Conservation (phyloP, 2,797 vertebrate genomes). For the Momotus momota region DNA sequence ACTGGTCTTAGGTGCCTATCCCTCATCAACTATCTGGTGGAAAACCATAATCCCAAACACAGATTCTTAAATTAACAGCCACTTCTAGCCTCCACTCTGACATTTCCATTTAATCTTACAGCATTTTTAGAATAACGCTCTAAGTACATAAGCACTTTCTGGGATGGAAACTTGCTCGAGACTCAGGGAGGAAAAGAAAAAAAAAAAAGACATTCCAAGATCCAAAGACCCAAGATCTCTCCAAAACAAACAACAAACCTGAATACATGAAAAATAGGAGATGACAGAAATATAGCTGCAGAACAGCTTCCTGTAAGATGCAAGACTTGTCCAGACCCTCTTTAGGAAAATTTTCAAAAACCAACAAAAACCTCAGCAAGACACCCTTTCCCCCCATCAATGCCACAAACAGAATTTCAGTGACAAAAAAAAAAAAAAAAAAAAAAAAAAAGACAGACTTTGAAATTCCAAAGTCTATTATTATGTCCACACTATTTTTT, state of each 20-base stretch:
- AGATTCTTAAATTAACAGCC: slow-evolving; percentile 5
- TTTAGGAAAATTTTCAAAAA: neutral
- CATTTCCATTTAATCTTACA: slow-evolving; percentile 1
- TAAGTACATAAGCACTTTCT: slow-evolving; percentile 3
- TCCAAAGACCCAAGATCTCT: neutral
- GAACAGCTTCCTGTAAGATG: neutral
- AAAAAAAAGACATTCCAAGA: neutral
- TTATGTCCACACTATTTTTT: neutral
- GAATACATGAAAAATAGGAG: neutral
- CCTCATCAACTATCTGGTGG: neutral
- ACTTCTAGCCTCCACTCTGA: neutral
- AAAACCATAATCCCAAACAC: neutral
- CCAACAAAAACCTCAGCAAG: neutral
- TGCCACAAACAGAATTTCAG: neutral
- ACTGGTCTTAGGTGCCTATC: neutral
- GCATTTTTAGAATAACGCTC: neutral
- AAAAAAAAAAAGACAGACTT: neutral
- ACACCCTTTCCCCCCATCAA: accelerated
- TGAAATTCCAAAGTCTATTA: neutral
- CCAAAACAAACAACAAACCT: slow-evolving; percentile 14
- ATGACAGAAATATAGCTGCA: neutral
- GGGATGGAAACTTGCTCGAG: neutral
- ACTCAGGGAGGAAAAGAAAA: neutral
- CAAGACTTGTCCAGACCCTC: neutral
- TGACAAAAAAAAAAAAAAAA: neutral